A percentile compares a stretch with the other conserved stretches of the same genome.
phyloP scores from a whole-genome alignment of 2,797 vertebrate genomes.

The Intellagama lesueurii region DNA sequence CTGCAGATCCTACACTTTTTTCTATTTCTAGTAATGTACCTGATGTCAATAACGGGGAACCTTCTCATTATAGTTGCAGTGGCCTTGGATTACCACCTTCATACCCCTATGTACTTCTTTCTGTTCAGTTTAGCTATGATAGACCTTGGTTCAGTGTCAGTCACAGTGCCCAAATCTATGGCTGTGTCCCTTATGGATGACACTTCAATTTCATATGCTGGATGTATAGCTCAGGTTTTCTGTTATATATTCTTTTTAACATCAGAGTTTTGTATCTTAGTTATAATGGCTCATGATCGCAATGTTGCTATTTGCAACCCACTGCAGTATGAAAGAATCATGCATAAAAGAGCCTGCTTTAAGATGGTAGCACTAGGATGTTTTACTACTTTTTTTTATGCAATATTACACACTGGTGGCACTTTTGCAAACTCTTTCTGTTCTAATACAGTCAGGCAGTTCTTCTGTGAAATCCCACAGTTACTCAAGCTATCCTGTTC shows the following conservation, averaged over 20 bases:
- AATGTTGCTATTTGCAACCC: conserved; percentile 23
- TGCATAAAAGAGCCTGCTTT: neutral
- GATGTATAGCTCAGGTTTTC: conserved; percentile 4
- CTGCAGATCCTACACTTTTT: conserved; percentile 7
- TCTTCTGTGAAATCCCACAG: neutral
- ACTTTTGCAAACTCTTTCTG: conserved; percentile 2
- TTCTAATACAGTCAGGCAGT: conserved; percentile 1
- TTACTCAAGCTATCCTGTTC: neutral
- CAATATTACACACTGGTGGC: neutral
- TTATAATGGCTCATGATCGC: conserved; percentile 25
- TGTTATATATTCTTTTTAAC: neutral
- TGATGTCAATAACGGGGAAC: neutral
- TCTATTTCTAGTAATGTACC: neutral
- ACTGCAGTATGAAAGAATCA: neutral
- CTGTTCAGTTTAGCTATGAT: neutral
- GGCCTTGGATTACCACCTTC: neutral
- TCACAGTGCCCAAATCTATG: conserved; percentile 17
- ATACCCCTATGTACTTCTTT: conserved; percentile 26
- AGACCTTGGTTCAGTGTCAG: conserved; percentile 11
- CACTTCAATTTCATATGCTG: neutral
- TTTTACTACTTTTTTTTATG: neutral
- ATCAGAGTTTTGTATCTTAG: neutral
- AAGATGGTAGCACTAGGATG: neutral
- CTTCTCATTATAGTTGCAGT: conserved; percentile 3
- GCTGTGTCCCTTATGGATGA: neutral